Conservation (phyloP, 2,797 vertebrate species). For the Oreochromis mossambicus region DNA sequence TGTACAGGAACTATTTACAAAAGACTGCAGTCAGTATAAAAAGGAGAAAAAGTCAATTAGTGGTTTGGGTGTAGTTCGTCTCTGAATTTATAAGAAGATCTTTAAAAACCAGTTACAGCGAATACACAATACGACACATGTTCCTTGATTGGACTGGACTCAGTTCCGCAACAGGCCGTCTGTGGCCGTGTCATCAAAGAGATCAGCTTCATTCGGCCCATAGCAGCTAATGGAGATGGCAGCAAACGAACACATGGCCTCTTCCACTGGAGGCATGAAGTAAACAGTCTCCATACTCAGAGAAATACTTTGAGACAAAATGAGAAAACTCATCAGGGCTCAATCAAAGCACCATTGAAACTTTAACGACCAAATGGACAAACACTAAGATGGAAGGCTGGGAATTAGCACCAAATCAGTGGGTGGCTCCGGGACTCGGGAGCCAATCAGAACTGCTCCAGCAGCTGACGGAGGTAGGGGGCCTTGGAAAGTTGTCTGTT, state of each 20-base stretch:
- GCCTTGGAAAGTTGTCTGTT: conserved; percentile 88
- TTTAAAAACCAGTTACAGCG: conserved; percentile 43
- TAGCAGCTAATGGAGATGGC: conserved; percentile 50
- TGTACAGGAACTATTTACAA: conserved; percentile 65
- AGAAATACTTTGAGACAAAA: conserved; percentile 68
- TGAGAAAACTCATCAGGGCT: conserved; percentile 46
- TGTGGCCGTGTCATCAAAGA: background rate
- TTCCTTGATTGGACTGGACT: background rate
- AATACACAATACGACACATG: background rate
- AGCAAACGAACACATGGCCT: conserved; percentile 12
- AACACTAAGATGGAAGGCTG: conserved; percentile 24
- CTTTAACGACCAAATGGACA: conserved; percentile 24
- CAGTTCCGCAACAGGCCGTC: background rate
- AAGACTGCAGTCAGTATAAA: conserved; percentile 33
- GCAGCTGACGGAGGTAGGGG: conserved; percentile 92
- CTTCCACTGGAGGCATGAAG: background rate
- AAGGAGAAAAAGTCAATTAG: conserved; percentile 35
- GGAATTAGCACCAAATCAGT: conserved; percentile 62
- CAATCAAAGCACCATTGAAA: conserved; percentile 61
- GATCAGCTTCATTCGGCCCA: conserved; percentile 20
- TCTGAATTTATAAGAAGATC: conserved; percentile 3
- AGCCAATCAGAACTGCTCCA: conserved; percentile 90
- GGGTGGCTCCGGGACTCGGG: background rate
- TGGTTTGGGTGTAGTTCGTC: conserved; percentile 32
- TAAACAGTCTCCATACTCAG: background rate